phyloP scores from a whole-genome alignment of 2,797 vertebrate species.

The Calcarius lapponicus region DNA sequence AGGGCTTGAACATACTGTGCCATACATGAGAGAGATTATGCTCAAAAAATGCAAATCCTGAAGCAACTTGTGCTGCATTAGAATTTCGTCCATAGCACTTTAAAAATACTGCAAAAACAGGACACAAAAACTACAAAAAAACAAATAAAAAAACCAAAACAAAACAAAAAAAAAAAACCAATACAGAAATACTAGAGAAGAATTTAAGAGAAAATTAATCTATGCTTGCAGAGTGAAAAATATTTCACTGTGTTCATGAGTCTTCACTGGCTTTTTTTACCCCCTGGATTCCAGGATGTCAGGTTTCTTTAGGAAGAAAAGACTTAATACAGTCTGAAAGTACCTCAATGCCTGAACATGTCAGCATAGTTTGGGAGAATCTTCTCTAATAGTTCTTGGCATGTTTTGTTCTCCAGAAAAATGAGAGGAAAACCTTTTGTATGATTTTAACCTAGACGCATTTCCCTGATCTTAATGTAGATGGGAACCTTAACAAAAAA shows the following conservation, averaged over 20 bases:
- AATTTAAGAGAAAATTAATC: not conserved
- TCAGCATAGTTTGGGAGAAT: conserved; percentile 16
- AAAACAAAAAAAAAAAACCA: not conserved
- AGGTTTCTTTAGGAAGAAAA: conserved; percentile 49
- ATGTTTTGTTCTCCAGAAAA: conserved; percentile 49
- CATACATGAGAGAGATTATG: not conserved
- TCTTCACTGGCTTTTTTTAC: not conserved
- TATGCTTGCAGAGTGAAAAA: not conserved
- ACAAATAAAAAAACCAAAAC: not conserved
- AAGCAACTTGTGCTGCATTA: not conserved
- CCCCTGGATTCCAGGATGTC: conserved; percentile 33
- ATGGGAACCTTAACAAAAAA: not conserved
- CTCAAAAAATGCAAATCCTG: not conserved
- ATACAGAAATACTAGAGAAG: not conserved
- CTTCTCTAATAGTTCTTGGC: conserved; percentile 54
- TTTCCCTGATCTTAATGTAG: not conserved
- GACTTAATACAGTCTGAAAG: conserved; percentile 54
- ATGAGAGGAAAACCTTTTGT: conserved; percentile 3
- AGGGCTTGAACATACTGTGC: not conserved
- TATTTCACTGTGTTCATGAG: not conserved
- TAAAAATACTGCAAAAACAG: not conserved
- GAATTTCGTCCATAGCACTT: not conserved
- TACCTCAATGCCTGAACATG: conserved; percentile 39
- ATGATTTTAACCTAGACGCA: conserved; percentile 1
- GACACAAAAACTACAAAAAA: not conserved